Evolutionary conservation across 2,113 vertebrate species (phyloP).

Genomic region (Oriolus oriolus): DNA sequence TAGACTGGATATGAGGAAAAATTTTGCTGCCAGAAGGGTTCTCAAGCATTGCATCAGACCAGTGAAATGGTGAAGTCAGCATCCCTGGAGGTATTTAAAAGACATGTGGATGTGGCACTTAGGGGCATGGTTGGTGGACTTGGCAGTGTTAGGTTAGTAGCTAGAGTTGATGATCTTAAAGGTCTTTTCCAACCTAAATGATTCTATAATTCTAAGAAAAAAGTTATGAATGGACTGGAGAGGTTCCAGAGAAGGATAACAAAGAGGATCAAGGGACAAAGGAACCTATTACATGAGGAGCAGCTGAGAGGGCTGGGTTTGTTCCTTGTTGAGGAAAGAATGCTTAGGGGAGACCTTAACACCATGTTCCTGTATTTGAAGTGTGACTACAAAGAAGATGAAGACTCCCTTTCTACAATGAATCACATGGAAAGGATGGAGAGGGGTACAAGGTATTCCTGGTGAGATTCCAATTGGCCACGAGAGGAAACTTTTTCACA

Average conservation of each 20-base stretch:
- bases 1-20: not conserved
- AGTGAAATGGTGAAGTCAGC: not conserved
- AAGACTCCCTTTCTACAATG: not conserved
- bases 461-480: not conserved
- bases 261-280: not conserved
- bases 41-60: not conserved
- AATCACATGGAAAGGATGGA: not conserved
- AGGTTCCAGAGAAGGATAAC: not conserved
- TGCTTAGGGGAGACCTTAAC: not conserved
- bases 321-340: not conserved
- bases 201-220: not conserved
- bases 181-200: not conserved
- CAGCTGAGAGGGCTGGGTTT: not conserved
- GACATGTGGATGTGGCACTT: not conserved
- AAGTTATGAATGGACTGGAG: not conserved
- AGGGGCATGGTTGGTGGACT: not conserved
- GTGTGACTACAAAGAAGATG: not conserved
- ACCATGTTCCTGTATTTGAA: not conserved
- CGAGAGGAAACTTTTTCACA: not conserved
- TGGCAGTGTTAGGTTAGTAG: not conserved
- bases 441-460: not conserved
- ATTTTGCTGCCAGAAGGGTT: not conserved
- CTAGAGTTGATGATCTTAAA: not conserved
- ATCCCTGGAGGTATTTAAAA: not conserved
- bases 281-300: accelerated